These are phyloP conservation scores for Phalloptychus januarius DNA, from an alignment of 2,797 vertebrate genomes.

Conservation along the genomic window DNA sequence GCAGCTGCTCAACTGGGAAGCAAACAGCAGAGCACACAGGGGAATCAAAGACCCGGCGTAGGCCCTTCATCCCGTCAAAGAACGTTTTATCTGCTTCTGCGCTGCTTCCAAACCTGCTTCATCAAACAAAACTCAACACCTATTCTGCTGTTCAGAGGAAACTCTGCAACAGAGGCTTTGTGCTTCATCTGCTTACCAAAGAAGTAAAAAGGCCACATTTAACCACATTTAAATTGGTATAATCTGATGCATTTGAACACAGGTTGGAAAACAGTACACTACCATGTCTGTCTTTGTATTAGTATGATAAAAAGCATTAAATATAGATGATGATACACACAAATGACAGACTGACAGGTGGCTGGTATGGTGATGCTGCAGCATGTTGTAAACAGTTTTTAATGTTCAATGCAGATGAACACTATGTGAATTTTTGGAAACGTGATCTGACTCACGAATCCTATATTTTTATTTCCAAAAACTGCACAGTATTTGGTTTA, in stretches of 20 bases:
- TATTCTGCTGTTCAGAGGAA: not conserved
- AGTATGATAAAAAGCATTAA: constrained; percentile 17
- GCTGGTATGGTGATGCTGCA: not conserved
- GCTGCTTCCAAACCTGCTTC: constrained; percentile 37
- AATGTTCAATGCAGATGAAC: too few relatives aligned
- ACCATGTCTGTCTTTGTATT: not conserved
- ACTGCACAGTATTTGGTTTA: too few relatives aligned
- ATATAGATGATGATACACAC: not conserved
- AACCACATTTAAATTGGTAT: not conserved
- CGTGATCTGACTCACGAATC: too few relatives aligned
- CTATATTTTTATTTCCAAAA: too few relatives aligned
- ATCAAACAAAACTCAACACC: not conserved
- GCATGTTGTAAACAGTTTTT: too few relatives aligned
- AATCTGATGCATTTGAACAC: not conserved
- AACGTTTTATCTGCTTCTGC: not conserved
- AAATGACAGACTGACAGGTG: constrained; percentile 1
- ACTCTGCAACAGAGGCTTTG: not conserved
- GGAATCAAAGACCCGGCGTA: constrained; percentile 27
- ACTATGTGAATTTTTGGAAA: too few relatives aligned
- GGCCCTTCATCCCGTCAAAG: not conserved
- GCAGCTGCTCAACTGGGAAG: constrained; percentile 90
- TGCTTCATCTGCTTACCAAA: not conserved
- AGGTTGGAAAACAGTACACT: constrained; percentile 31
- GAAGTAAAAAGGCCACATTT: not conserved
- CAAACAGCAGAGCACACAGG: constrained; percentile 47